These are phyloP conservation scores for Hippopotamyrus pictus DNA, from an alignment of 2,797 vertebrate species.

Conservation along the genomic window DNA sequence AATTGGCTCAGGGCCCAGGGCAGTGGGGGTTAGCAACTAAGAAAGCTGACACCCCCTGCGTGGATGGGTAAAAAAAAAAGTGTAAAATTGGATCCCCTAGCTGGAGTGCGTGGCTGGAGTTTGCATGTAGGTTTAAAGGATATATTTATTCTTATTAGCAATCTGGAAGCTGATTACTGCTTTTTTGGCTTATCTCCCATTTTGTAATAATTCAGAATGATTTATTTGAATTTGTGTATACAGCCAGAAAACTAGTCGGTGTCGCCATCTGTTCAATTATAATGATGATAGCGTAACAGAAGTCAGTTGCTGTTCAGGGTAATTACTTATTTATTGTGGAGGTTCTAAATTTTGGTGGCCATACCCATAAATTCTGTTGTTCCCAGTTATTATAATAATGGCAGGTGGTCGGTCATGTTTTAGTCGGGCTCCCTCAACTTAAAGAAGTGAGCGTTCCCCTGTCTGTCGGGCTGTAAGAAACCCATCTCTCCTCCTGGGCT, in stretches of 20 bases:
- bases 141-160: constrained; percentile 25
- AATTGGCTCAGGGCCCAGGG: neutral
- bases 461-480: neutral
- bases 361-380: neutral
- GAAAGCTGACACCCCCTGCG: neutral
- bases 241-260: constrained; percentile 15
- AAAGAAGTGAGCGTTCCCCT: neutral
- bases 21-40: neutral
- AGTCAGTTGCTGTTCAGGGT: neutral
- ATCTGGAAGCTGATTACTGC: neutral
- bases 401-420: neutral
- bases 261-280: constrained; percentile 12
- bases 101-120: constrained; percentile 10
- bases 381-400: neutral
- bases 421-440: neutral
- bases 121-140: constrained; percentile 34
- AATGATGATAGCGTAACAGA: constrained; percentile 1
- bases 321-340: constrained; percentile 2
- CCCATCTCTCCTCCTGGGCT: neutral
- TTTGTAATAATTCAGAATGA: constrained; percentile 15
- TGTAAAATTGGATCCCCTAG: neutral
- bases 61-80: neutral
- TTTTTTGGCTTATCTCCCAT: neutral
- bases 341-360: neutral
- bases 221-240: constrained; percentile 7